Base-by-base conservation (phyloP, 2,113 vertebrate genomes). In the Bubo blakistoni region DNA sequence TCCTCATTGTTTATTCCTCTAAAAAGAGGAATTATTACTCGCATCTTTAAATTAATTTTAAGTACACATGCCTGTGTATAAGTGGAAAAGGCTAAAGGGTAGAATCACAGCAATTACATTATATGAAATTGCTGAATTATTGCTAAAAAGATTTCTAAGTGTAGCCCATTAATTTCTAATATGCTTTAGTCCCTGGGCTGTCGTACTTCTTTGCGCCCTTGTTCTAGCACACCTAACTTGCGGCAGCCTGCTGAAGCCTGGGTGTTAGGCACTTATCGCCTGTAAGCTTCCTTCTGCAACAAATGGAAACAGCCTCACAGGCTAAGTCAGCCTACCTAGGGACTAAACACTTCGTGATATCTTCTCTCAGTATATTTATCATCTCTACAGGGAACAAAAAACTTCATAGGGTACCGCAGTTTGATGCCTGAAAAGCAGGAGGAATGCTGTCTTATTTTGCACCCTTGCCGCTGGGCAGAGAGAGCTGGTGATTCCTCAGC, bases 401-500 rank as follows among this genome's bases (percentile, higher is more conserved):
- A 19, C 40, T 79, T 61, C 72, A 32, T 0, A 29, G 26, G 38
- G 34, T 24, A 24, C 36, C 24, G 6, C 71, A 30, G 71, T 69
- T 19, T 29, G 49, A 44, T 32, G 25, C 40, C 62, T 55, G 30
- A 58, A 38, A 46, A 78, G 58, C 11, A 27, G 27, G 27, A 29
- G 16, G 44, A 65, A 29, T 0, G 29, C 34, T 47, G 40, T 38
- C 10, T 36, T 27, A 14, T 8, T 44, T 10, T 12, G 19, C 18
- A 34, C 9, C 21, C 34, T 7, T 3, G 13, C 7, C 0, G 15
- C 25, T 10, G 63, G 21, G 55, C 62, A 3, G 13, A 24, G 25
- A 40, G 16, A 55, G 26, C 12, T 36, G 9, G 32, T 0, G 42
- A 51, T 32, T 4, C 54, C 62, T 7, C 0, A 1, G 30, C 29